Conservation (phyloP, 2,113 vertebrate genomes). For the Silurus meridionalis region DNA sequence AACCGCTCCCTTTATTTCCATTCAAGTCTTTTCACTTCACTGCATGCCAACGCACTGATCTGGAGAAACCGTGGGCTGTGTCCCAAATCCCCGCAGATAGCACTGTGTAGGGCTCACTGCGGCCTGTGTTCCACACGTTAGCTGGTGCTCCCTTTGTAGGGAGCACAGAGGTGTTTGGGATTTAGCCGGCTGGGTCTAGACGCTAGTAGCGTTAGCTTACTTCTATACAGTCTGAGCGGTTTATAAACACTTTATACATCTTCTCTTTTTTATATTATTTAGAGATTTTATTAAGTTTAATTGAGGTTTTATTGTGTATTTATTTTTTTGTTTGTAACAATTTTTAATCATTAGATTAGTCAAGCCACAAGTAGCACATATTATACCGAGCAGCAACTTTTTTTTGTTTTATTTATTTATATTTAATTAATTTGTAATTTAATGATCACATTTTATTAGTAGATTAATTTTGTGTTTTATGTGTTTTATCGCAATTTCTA, state of each 20-base stretch:
- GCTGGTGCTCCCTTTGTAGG: background rate
- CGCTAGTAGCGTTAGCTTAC: slow-evolving; percentile 34
- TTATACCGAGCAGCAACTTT: background rate
- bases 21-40: background rate
- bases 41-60: slow-evolving; percentile 32
- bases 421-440: no score
- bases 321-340: background rate
- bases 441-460: no score
- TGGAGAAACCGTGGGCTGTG: background rate
- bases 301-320: background rate
- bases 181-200: background rate
- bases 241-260: background rate
- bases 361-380: background rate
- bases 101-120: background rate
- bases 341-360: background rate
- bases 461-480: background rate
- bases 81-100: background rate
- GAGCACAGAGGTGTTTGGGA: background rate
- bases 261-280: no score
- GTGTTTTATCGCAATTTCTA: background rate
- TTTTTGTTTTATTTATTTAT: background rate
- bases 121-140: no score
- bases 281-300: no score
- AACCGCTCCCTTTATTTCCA: background rate
- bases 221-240: background rate